phyloP scores from a whole-genome alignment of 2,888 invertebrate species.

The Perdita meconis region DNA sequence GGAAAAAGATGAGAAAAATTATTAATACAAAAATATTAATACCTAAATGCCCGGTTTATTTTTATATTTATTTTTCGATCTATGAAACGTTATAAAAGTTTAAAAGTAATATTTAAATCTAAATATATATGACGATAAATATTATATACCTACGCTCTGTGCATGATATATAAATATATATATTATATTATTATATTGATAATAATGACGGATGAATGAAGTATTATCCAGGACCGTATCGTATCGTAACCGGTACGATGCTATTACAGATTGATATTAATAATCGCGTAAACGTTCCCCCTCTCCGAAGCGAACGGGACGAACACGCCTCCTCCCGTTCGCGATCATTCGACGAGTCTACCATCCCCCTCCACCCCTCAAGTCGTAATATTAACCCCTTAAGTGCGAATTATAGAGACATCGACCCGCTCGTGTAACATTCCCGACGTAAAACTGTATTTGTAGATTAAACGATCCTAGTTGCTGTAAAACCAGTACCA shows the following conservation, averaged over 20 bases:
- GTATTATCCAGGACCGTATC: conserved; percentile 66
- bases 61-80: conserved; percentile 84
- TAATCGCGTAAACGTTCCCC: conserved; percentile 39
- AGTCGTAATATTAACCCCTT: conserved; percentile 50
- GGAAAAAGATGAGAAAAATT: conserved; percentile 76
- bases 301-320: not conserved
- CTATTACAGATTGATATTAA: conserved; percentile 68
- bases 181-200: conserved; percentile 63
- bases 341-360: conserved; percentile 43
- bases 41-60: conserved; percentile 85
- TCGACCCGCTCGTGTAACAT: conserved; percentile 68
- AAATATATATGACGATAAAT: conserved; percentile 79
- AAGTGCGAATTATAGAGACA: conserved; percentile 69
- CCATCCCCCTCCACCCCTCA: conserved; percentile 22
- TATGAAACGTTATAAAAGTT: conserved; percentile 84
- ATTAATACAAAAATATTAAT: conserved; percentile 84
- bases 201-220: conserved; percentile 65
- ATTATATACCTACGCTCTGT: conserved; percentile 79
- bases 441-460: conserved; percentile 59
- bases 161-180: conserved; percentile 80
- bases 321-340: conserved; percentile 2
- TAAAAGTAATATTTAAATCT: conserved; percentile 82
- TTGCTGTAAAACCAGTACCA: conserved; percentile 62
- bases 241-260: conserved; percentile 56
- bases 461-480: conserved; percentile 64